A percentile compares a stretch with the other conserved stretches of the same genome.
These are phyloP conservation scores for Nineta flava DNA, from an alignment of 2,888 invertebrate genomes.

Conservation along the genomic window DNA sequence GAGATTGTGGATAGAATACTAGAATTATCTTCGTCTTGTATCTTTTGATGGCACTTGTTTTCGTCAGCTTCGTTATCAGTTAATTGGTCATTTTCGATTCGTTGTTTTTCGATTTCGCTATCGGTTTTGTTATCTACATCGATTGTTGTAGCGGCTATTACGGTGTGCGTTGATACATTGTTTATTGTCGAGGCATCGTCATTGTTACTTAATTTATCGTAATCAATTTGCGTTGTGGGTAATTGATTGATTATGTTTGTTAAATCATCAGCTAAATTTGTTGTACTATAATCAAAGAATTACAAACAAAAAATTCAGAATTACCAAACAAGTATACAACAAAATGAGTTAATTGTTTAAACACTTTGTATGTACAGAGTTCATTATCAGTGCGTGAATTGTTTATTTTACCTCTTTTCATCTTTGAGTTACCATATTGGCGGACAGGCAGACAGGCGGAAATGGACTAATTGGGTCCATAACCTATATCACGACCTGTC, in stretches of 20 bases:
- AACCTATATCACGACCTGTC: no score
- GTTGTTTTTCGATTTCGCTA: neutral
- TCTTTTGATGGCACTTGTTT: constrained; percentile 28
- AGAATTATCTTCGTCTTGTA: constrained; percentile 36
- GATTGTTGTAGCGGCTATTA: neutral
- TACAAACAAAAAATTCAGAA: no score
- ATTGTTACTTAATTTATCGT: constrained; percentile 17
- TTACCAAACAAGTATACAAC: no score
- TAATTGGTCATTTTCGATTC: neutral
- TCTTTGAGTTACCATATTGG: no score
- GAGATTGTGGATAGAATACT: constrained; percentile 46
- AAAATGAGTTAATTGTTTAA: no score
- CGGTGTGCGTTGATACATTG: constrained; percentile 5
- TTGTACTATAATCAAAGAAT: neutral
- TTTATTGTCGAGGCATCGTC: constrained; percentile 16
- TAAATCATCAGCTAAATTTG: neutral
- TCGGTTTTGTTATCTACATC: neutral
- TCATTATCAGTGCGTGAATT: no score
- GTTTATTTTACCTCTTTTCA: no score
- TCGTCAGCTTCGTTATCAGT: constrained; percentile 24
- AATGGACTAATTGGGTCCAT: no score
- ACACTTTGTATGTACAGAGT: neutral
- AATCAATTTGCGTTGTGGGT: constrained; percentile 3
- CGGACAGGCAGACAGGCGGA: no score
- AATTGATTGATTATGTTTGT: neutral